phyloP scores from a whole-genome alignment of 2,113 vertebrate genomes.

The Brienomyrus brachyistius region DNA sequence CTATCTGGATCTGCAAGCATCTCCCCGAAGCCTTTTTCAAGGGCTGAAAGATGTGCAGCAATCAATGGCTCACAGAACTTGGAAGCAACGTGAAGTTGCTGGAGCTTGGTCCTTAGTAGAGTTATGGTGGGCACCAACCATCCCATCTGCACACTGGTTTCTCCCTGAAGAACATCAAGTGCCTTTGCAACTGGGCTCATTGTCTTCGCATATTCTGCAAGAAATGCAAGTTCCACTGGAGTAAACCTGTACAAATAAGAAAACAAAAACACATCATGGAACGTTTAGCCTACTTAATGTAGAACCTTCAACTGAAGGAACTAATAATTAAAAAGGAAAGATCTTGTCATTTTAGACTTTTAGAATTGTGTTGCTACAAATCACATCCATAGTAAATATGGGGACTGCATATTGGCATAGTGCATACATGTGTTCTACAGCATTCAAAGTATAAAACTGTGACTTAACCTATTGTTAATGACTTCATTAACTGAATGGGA shows the following conservation, averaged over 20 bases:
- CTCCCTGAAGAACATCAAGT: too few species aligned
- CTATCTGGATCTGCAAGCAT: slow-evolving; percentile 11
- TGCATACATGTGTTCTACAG: neutral
- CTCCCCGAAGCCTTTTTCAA: neutral
- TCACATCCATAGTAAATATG: neutral
- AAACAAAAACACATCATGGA: neutral
- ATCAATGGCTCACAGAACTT: too few species aligned
- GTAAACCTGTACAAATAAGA: slow-evolving; percentile 18
- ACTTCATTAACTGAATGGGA: neutral
- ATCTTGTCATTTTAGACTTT: neutral
- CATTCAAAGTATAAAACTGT: neutral
- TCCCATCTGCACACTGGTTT: too few species aligned
- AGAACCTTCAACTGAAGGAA: too few species aligned
- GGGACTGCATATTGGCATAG: neutral
- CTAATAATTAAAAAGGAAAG: too few species aligned
- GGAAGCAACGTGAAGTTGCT: too few species aligned
- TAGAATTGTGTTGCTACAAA: neutral
- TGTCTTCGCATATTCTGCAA: slow-evolving; percentile 27
- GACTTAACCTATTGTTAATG: neutral
- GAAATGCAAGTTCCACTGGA: slow-evolving; percentile 29
- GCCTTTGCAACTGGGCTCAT: slow-evolving; percentile 26
- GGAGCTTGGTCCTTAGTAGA: too few species aligned
- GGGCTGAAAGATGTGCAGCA: too few species aligned
- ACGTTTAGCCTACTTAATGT: too few species aligned
- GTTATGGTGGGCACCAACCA: too few species aligned